Conservation (phyloP, 1,140 invertebrate species). For the Megalonaias nervosa region DNA sequence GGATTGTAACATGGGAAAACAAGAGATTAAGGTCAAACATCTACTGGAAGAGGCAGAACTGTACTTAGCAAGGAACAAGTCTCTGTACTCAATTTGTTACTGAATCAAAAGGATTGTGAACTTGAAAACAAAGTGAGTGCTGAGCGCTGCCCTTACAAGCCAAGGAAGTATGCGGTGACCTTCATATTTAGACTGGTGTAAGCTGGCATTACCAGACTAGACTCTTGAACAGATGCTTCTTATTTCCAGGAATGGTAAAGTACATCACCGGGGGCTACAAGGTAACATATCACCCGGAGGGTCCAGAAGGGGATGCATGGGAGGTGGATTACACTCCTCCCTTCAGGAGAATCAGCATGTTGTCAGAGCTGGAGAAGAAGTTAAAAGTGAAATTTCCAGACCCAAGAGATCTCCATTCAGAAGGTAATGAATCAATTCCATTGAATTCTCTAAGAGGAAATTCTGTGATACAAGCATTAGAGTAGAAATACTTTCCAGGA, state of each 20-base stretch:
- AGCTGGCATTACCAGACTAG: not conserved
- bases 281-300: conserved; percentile 94
- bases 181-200: not conserved
- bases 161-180: not conserved
- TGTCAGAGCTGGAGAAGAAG: conserved; percentile 88
- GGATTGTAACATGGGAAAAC: too few relatives aligned
- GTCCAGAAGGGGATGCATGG: conserved; percentile 78
- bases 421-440: conserved; percentile 57
- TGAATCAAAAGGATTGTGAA: too few relatives aligned
- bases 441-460: not conserved
- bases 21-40: too few relatives aligned
- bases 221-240: not conserved
- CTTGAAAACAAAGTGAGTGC: too few relatives aligned
- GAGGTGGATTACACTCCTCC: conserved; percentile 99
- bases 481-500: not conserved
- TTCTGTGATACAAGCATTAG: not conserved
- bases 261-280: conserved; percentile 80
- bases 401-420: conserved; percentile 71
- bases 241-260: conserved; percentile 79
- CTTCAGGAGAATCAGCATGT: conserved; percentile 93
- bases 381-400: conserved; percentile 89
- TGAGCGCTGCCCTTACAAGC: too few relatives aligned
- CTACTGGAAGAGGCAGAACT: too few relatives aligned
- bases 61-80: too few relatives aligned
- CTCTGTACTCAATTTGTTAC: too few relatives aligned